These are phyloP conservation scores for Leptoclinus maculatus DNA, from an alignment of 2,797 vertebrate genomes.

Conservation along the genomic window DNA sequence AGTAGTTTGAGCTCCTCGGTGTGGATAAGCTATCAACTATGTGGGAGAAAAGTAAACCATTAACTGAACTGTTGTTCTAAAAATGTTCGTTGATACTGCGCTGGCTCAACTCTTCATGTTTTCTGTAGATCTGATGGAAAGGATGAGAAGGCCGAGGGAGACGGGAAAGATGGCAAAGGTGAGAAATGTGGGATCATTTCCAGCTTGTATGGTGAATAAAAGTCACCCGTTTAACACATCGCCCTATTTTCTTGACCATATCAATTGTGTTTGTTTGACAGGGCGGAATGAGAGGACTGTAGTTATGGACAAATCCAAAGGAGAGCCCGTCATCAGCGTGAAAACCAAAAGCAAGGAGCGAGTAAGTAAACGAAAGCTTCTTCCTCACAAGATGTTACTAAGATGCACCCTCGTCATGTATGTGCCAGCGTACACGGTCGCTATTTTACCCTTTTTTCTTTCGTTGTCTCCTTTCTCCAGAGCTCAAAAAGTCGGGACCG, in stretches of 20 bases:
- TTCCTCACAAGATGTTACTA: not conserved
- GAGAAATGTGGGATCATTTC: not conserved
- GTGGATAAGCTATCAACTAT: not conserved
- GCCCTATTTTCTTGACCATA: not conserved
- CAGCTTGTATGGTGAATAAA: not conserved
- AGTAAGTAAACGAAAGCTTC: slow-evolving; percentile 78
- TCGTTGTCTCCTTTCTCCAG: slow-evolving; percentile 69
- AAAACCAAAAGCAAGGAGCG: slow-evolving; percentile 95
- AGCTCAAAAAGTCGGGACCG: slow-evolving; percentile 94
- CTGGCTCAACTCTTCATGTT: not conserved
- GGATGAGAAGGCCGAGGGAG: slow-evolving; percentile 88
- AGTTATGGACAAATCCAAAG: slow-evolving; percentile 98
- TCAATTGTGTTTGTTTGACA: slow-evolving; percentile 44
- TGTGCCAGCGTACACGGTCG: too few relatives aligned
- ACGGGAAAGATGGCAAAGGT: slow-evolving; percentile 90
- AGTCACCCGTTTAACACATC: not conserved
- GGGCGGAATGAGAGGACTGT: slow-evolving; percentile 91
- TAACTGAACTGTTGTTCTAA: not conserved
- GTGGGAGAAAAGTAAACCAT: not conserved
- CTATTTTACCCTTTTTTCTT: not conserved
- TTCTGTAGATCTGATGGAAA: slow-evolving; percentile 84
- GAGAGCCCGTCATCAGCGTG: slow-evolving; percentile 96
- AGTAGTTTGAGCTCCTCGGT: not conserved
- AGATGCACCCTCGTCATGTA: too few relatives aligned
- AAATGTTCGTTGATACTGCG: not conserved